These are phyloP conservation scores for Rachycentron canadum DNA, from an alignment of 2,797 vertebrate genomes.

Conservation along the genomic window DNA sequence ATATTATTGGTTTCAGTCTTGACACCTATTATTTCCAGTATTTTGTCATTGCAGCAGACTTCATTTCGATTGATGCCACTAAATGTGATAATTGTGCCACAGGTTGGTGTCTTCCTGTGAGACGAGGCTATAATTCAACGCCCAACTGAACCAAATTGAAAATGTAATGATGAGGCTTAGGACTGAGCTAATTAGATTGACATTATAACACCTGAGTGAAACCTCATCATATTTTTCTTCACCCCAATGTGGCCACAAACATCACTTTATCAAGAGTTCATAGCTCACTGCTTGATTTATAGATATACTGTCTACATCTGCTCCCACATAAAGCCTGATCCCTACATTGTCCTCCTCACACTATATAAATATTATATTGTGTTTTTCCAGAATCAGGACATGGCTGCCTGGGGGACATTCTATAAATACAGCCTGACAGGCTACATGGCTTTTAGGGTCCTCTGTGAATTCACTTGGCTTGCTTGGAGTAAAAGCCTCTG, in stretches of 20 bases:
- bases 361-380: slow-evolving; percentile 83
- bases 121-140: slow-evolving; percentile 26
- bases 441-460: slow-evolving; percentile 80
- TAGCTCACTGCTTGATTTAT: slow-evolving; percentile 61
- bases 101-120: slow-evolving; percentile 23
- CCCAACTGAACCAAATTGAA: slow-evolving; percentile 24
- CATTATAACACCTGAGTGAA: slow-evolving; percentile 25
- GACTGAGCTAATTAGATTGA: slow-evolving; percentile 40
- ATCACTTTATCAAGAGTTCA: slow-evolving; percentile 57
- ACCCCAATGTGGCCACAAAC: slow-evolving; percentile 42
- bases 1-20: slow-evolving; percentile 50
- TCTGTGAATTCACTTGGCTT: slow-evolving; percentile 72
- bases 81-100: slow-evolving; percentile 48
- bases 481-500: slow-evolving; percentile 69
- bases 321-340: slow-evolving; percentile 53
- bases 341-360: slow-evolving; percentile 66
- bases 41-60: slow-evolving; percentile 42
- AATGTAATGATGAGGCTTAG: slow-evolving; percentile 17
- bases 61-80: slow-evolving; percentile 28
- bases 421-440: slow-evolving; percentile 84
- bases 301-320: slow-evolving; percentile 65
- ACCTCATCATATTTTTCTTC: not conserved
- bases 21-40: slow-evolving; percentile 59
- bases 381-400: slow-evolving; percentile 82
- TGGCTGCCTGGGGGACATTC: slow-evolving; percentile 78